Base-by-base conservation (phyloP, 2,113 vertebrate genomes). In the Phocoena phocoena region DNA sequence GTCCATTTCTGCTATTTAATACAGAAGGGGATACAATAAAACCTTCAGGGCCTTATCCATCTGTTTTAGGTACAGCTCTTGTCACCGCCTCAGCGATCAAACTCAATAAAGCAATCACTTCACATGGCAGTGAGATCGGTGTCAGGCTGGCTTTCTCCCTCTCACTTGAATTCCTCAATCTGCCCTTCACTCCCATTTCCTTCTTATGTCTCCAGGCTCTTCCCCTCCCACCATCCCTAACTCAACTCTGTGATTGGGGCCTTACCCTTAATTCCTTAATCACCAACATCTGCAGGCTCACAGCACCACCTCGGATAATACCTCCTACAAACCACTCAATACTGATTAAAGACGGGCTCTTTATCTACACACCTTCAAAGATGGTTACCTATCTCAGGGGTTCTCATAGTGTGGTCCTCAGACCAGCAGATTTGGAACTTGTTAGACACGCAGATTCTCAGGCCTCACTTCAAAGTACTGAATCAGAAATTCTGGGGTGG, bases 1-100 rank as follows among this genome's bases (percentile, higher is more conserved):
- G 74, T 81, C 88, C 84, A 65, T 95, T 85, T 92, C 95, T 92
- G 80, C 96, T 85, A 20, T 93, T 89, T 80, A 62, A 87, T 83
- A 88, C 80, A 93, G 89, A 92, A 89, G 86, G 70, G 90, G 79
- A 36, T 31, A 83, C 88, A 95, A 38, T 47, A 88, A 97, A 97
- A 84, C 79, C 86, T 87, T 80, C 82, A 77, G 96, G 88, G 92
- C n/a, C 74, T 63, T 83, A 85, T 93, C 88, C 92, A 92, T 98
- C 93, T 96, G 90, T 95, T 95, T 97, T 90, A 88, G 65, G 90
- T 81, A 91, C 36, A 88, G 85, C 38, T 53, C 81, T 93, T 95
- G 88, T 97, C 96, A 95, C 70, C 93, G 91, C 93, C 58, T 92
- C 80, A 58, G 79, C 31, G 1, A 87, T 93, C 93, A 94, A 93